Evolutionary conservation across 2,888 invertebrate species (phyloP).

Genomic region (Baccha elongata): DNA sequence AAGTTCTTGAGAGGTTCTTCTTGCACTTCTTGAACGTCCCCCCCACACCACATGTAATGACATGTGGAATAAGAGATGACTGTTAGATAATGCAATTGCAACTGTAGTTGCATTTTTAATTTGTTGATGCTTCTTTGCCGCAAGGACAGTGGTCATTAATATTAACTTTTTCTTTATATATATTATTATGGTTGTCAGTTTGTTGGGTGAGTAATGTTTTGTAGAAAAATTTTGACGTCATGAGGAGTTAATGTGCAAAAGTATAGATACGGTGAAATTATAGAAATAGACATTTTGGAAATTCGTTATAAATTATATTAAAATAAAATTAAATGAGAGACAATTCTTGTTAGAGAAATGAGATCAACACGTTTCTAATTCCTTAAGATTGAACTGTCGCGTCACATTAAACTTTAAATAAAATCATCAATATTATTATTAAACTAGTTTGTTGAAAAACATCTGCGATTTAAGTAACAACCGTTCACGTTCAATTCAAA

Average conservation of each 20-base stretch:
- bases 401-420: too few species aligned
- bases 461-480: too few species aligned
- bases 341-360: background rate
- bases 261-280: slow-evolving; percentile 13
- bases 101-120: slow-evolving; percentile 63
- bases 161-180: slow-evolving; percentile 28
- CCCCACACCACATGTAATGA: slow-evolving; percentile 25
- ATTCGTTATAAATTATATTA: background rate
- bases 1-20: slow-evolving; percentile 35
- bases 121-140: slow-evolving; percentile 46
- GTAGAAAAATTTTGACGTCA: slow-evolving; percentile 27
- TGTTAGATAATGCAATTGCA: slow-evolving; percentile 50
- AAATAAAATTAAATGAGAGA: background rate
- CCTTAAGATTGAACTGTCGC: too few species aligned
- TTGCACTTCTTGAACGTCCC: slow-evolving; percentile 7
- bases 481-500: too few species aligned
- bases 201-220: slow-evolving; percentile 21
- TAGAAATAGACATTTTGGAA: slow-evolving; percentile 18
- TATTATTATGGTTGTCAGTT: background rate
- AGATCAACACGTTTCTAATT: too few species aligned
- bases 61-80: slow-evolving; percentile 38
- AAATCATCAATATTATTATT: too few species aligned
- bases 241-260: slow-evolving; percentile 46
- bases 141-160: slow-evolving; percentile 68
- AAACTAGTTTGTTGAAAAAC: too few species aligned